These are phyloP conservation scores for Drosophila dives DNA, from an alignment of 2,888 invertebrate species.

Conservation along the genomic window DNA sequence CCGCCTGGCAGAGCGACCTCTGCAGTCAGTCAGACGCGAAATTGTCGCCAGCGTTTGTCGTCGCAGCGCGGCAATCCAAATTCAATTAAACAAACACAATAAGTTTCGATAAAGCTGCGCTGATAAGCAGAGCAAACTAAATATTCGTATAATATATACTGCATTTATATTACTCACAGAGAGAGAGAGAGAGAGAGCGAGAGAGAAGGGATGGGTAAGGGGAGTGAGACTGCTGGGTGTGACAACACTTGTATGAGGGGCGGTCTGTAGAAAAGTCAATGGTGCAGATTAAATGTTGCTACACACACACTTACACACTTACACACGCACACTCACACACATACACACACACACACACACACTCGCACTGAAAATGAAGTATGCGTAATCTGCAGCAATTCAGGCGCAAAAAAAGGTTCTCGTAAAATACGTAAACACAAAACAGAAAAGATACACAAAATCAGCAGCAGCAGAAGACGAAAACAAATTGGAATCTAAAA, in stretches of 20 bases:
- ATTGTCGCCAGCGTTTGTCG: constrained; percentile 65
- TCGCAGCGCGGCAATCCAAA: constrained; percentile 77
- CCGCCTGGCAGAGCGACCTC: constrained; percentile 28
- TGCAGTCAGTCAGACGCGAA: constrained; percentile 70
- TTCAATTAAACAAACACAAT: constrained; percentile 85
- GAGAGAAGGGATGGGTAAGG: not conserved
- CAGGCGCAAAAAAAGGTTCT: constrained; percentile 78
- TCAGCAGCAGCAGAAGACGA: constrained; percentile 20
- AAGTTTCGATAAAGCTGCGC: constrained; percentile 83
- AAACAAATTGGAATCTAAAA: constrained; percentile 49
- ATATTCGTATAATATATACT: constrained; percentile 78
- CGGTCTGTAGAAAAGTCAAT: constrained; percentile 79
- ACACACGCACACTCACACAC: constrained; percentile 30
- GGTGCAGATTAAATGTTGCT: constrained; percentile 80
- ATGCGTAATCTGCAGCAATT: constrained; percentile 80
- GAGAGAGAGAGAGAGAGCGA: not conserved
- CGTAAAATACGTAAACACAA: constrained; percentile 66
- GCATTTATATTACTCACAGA: constrained; percentile 23
- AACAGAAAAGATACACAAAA: constrained; percentile 42
- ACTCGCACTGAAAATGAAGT: constrained; percentile 50
- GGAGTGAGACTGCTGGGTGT: constrained; percentile 31
- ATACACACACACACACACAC: constrained; percentile 18
- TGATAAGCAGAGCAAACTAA: constrained; percentile 82
- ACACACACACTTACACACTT: constrained; percentile 28
- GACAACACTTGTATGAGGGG: constrained; percentile 45